phyloP scores from a whole-genome alignment of 2,888 invertebrate species.

The Mycalesis mineus region DNA sequence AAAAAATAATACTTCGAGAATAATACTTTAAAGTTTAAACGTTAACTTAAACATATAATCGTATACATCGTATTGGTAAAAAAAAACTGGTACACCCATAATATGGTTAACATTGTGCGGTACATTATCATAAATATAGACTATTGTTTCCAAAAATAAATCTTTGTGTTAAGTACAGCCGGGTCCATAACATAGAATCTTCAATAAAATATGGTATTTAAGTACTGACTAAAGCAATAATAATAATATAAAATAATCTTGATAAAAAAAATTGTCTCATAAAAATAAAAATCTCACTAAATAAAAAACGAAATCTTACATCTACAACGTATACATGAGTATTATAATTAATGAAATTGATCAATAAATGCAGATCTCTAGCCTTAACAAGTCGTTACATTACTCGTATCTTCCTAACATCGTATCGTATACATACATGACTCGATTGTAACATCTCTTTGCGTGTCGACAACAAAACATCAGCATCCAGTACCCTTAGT shows the following conservation, averaged over 20 bases:
- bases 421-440: slow-evolving; percentile 73
- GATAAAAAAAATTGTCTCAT: slow-evolving; percentile 39
- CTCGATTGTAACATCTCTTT: slow-evolving; percentile 44
- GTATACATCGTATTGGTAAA: slow-evolving; percentile 61
- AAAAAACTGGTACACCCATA: slow-evolving; percentile 43
- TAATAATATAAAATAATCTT: slow-evolving; percentile 43
- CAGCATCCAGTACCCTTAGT: slow-evolving; percentile 38
- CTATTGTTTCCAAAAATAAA: slow-evolving; percentile 40
- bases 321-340: slow-evolving; percentile 76
- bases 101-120: slow-evolving; percentile 48
- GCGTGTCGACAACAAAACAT: slow-evolving; percentile 50
- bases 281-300: slow-evolving; percentile 68
- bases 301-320: slow-evolving; percentile 57
- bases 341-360: slow-evolving; percentile 67
- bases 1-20: slow-evolving; percentile 71
- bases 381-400: slow-evolving; percentile 58
- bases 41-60: slow-evolving; percentile 61
- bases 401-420: slow-evolving; percentile 58
- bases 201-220: slow-evolving; percentile 42
- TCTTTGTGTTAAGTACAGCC: slow-evolving; percentile 50
- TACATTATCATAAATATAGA: slow-evolving; percentile 38
- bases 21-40: slow-evolving; percentile 69
- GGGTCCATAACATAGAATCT: slow-evolving; percentile 36
- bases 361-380: slow-evolving; percentile 72
- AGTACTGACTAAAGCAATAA: slow-evolving; percentile 45